These are phyloP conservation scores for Oligia strigilis DNA, from an alignment of 2,888 invertebrate species.

Conservation along the genomic window DNA sequence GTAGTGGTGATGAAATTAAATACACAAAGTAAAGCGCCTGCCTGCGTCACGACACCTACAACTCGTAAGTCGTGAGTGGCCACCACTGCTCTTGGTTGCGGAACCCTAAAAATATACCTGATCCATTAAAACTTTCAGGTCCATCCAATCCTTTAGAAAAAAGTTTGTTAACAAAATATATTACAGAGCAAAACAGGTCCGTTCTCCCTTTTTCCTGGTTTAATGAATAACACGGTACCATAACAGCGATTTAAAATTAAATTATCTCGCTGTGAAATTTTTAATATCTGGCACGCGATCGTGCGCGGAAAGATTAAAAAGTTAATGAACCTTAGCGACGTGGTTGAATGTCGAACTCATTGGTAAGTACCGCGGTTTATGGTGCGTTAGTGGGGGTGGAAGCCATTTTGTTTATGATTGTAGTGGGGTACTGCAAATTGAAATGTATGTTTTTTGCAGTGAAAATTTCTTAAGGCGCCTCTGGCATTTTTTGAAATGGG, in stretches of 20 bases:
- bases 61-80: too few species aligned
- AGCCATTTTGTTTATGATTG: too few species aligned
- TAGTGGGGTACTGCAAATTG: too few species aligned
- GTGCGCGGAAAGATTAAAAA: conserved; percentile 54
- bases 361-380: conserved; percentile 17
- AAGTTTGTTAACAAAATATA: conserved; percentile 20
- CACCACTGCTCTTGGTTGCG: too few species aligned
- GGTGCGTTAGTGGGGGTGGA: background rate
- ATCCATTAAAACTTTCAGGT: conserved; percentile 23
- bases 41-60: too few species aligned
- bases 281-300: conserved; percentile 49
- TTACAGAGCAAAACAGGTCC: background rate
- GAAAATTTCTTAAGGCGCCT: too few species aligned
- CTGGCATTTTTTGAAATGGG: too few species aligned
- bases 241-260: conserved; percentile 48
- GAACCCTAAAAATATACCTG: background rate
- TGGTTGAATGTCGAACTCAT: conserved; percentile 36
- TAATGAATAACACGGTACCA: conserved; percentile 22
- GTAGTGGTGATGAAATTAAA: too few species aligned
- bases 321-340: conserved; percentile 48
- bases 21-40: too few species aligned
- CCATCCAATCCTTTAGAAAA: conserved; percentile 2
- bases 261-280: conserved; percentile 49
- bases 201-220: background rate
- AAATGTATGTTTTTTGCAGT: too few species aligned